These are phyloP conservation scores for Hemitrygon akajei DNA, from an alignment of 2,797 vertebrate species.

Conservation along the genomic window DNA sequence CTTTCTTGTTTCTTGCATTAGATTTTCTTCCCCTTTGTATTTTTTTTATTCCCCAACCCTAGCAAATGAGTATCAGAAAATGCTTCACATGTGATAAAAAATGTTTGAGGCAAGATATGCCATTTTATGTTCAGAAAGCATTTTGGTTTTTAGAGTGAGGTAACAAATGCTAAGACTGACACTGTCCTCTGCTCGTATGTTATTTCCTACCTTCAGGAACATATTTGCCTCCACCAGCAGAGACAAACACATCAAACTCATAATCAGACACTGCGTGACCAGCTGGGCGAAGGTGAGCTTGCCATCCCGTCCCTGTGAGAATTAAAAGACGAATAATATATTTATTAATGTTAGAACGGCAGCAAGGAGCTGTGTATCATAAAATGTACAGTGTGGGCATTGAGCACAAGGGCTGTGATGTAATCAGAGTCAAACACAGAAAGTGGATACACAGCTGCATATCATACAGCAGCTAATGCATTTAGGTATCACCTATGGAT, in stretches of 20 bases:
- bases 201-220: constrained; percentile 77
- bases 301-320: constrained; percentile 62
- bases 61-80: not conserved
- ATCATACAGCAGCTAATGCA: not conserved
- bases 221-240: constrained; percentile 79
- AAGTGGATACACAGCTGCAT: not conserved
- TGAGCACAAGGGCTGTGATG: not conserved
- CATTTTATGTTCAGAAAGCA: not conserved
- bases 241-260: constrained; percentile 83
- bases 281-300: constrained; percentile 63
- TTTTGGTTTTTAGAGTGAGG: no score
- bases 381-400: no score
- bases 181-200: not conserved
- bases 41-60: not conserved
- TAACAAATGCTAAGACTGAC: not conserved
- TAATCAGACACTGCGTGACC: constrained; percentile 62
- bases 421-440: not conserved
- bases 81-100: not conserved
- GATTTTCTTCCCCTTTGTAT: not conserved
- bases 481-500: not conserved
- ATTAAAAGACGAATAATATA: not conserved
- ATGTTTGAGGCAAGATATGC: not conserved
- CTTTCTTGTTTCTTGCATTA: not conserved
- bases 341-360: no score
- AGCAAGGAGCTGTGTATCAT: not conserved